phyloP scores from a whole-genome alignment of 2,113 vertebrate genomes.

The Sinocyclocheilus anophthalmus region DNA sequence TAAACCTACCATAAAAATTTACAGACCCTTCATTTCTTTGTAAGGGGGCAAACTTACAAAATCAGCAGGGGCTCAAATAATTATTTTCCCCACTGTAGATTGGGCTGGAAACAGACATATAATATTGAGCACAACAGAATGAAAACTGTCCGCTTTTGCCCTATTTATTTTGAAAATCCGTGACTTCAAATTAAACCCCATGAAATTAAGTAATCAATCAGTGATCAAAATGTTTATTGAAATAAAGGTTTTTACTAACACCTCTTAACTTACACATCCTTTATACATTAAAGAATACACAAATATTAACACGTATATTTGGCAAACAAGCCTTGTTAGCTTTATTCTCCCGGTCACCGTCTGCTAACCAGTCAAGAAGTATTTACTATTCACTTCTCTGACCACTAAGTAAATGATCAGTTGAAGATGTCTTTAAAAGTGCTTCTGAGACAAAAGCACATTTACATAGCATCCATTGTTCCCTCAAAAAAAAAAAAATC shows the following conservation, averaged over 20 bases:
- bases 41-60: too few species aligned
- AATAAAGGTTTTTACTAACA: background rate
- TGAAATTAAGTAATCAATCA: background rate
- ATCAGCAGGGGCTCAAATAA: too few species aligned
- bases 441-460: background rate
- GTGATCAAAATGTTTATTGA: slow-evolving; percentile 22
- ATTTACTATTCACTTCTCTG: background rate
- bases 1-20: too few species aligned
- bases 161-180: background rate
- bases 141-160: background rate
- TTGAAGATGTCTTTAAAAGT: background rate
- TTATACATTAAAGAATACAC: slow-evolving; percentile 30
- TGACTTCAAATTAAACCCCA: background rate
- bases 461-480: background rate
- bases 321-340: background rate
- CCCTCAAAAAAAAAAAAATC: background rate
- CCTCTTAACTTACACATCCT: slow-evolving; percentile 7
- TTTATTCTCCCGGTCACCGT: background rate
- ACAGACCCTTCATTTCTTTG: too few species aligned
- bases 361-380: background rate
- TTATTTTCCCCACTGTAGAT: too few species aligned
- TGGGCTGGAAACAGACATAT: background rate
- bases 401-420: background rate
- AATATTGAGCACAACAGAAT: background rate
- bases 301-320: slow-evolving; percentile 1